phyloP scores from a whole-genome alignment of 2,888 invertebrate species.

The Priocnemis perturbator region DNA sequence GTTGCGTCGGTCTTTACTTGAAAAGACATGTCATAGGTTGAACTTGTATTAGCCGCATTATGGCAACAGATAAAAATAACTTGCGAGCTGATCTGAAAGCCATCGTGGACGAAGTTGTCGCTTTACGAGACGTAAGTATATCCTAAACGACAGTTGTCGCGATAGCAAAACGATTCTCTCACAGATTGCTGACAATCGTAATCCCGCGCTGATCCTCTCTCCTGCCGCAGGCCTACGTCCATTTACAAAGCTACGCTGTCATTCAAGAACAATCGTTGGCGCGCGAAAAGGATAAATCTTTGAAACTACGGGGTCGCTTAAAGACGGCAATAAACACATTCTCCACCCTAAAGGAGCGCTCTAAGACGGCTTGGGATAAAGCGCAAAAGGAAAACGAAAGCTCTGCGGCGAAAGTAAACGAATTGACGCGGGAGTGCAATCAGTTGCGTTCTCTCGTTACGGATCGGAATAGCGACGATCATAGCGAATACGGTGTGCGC shows the following conservation, averaged over 20 bases:
- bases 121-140: slow-evolving; percentile 25
- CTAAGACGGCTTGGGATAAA: background rate
- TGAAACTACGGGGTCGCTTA: slow-evolving; percentile 4
- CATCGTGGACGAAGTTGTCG: slow-evolving; percentile 27
- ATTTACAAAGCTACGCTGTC: slow-evolving; percentile 20
- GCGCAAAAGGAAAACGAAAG: slow-evolving; percentile 14
- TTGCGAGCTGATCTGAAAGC: slow-evolving; percentile 8
- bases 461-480: slow-evolving; percentile 9
- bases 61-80: background rate
- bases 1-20: too few relatives aligned
- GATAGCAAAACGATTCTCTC: too few relatives aligned
- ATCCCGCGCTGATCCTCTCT: too few relatives aligned
- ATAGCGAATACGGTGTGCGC: background rate
- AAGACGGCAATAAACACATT: slow-evolving; percentile 16
- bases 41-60: background rate
- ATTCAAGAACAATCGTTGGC: slow-evolving; percentile 17
- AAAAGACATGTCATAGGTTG: too few relatives aligned
- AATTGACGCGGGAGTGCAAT: slow-evolving; percentile 26
- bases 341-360: slow-evolving; percentile 8
- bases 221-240: slow-evolving; percentile 26
- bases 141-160: too few relatives aligned
- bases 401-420: background rate
- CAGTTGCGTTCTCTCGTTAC: slow-evolving; percentile 15
- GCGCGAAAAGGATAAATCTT: slow-evolving; percentile 16
- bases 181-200: too few relatives aligned